Base-by-base conservation (phyloP, 2,113 vertebrate species). In the Equus quagga region DNA sequence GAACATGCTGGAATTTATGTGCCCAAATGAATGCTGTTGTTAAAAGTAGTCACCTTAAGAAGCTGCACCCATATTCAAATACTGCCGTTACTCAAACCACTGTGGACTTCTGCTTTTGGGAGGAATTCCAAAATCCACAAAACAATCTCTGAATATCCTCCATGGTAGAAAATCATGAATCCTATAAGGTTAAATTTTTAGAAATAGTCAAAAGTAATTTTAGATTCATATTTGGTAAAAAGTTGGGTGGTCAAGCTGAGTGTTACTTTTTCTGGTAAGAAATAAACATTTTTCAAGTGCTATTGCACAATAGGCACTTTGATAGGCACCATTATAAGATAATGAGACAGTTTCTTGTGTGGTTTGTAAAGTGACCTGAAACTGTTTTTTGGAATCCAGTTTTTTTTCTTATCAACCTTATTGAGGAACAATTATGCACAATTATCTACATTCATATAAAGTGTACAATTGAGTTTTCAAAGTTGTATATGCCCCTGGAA, bases 31-130 rank as follows among this genome's bases (percentile, higher is more conserved):
- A 97, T 84, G n/a, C 21, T 49, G 17, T 70, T 49, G 58, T 94
- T 92, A 80, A 90, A 85, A 94, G 36, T 26, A 96, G 33, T 94
- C 46, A 65, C 51, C 41, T 72, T 94, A 91, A 90, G 78, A 91
- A 90, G 86, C 21, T 60, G 18, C 6, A 95, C 33, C 9, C 76
- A 84, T 78, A 82, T 81, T 89, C 3, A 15, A 93, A 91, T 75
- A 51, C 36, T 94, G 64, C 31, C 70, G 70, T 84, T 80, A 93
- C 23, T 72, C 8, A 65, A 73, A 65, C 9, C 54, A 93, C 23
- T 84, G 67, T 60, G 58, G 70, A 84, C 80, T 70, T 80, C 8
- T 56, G 49, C 69, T 92, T 94, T 79, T 8, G 26, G n/a, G n/a
- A 94, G 6, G 44, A 56, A 9, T 78, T 94, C 94, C 24, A 94